Evolutionary conservation across 2,888 invertebrate genomes (phyloP), one percentile per base, ranked within the genome.

Genomic region (Phalera bucephala): DNA sequence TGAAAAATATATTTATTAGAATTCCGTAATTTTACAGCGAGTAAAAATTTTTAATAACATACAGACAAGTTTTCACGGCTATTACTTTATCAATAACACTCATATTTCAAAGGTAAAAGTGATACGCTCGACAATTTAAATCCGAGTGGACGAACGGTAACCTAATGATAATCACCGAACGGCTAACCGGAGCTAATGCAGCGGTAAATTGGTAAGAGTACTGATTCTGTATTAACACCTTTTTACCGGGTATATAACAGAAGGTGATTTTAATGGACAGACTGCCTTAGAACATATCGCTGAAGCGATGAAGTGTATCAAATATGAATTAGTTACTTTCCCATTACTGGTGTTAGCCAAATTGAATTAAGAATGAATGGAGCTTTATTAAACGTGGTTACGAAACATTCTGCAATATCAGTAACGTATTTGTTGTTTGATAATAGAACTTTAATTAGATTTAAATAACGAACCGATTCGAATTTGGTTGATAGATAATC

Each of bases 121-220:
- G 60, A 68, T 63, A 58, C 52, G 40, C 60, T 51, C 45, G 51
- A 43, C 54, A 53, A 64, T 66, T 57, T 54, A 67, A 64, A 64
- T 65, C 35, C 48, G 45, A 62, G 43, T 54, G 46, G 52, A 57
- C 51, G 45, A 71, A 74, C 70, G 64, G 69, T 67, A 71, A 69
- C 62, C 50, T 52, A 66, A 60, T 66, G 59, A 58, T 70, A 65
- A 75, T 73, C 64, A 69, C 49, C 48, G 52, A 56, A 59, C 48
- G 49, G 50, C 57, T 65, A 64, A 67, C 66, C 68, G 64, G 38
- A 52, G 59, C 64, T 78, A 79, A 79, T 68, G 60, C 59, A 62
- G 64, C 73, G 65, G 52, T 47, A 75, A 80, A 80, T 80, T 76
- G 74, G 72, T 73, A 73, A 75, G 64, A 77, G 70, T 62, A 55